A percentile compares a stretch with the other conserved stretches of the same genome.
phyloP scores from a whole-genome alignment of 2,113 vertebrate genomes.

The Crotophaga sulcirostris region DNA sequence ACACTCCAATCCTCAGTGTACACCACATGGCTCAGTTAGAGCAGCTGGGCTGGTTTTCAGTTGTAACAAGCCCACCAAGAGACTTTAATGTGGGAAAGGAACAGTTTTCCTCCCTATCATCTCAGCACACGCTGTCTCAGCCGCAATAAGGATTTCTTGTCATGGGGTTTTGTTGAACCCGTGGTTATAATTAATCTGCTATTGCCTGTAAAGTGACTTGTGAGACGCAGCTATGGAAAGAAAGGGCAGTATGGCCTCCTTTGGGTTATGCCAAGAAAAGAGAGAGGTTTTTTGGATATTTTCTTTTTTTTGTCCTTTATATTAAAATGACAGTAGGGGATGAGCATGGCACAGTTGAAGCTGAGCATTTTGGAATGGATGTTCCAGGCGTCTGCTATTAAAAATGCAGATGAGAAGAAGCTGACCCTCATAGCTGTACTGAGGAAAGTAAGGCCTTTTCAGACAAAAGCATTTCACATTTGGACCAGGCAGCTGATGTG shows the following conservation, averaged over 20 bases:
- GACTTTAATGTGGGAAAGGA: neutral
- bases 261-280: slow-evolving; percentile 42
- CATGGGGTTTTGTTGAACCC: slow-evolving; percentile 60
- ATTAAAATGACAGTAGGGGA: neutral
- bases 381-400: neutral
- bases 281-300: slow-evolving; percentile 20
- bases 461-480: neutral
- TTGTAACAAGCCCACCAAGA: neutral
- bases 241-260: slow-evolving; percentile 28
- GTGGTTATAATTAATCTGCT: slow-evolving; percentile 67
- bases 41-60: neutral
- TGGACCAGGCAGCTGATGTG: neutral
- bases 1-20: accelerated
- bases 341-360: neutral
- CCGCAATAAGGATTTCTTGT: slow-evolving; percentile 46
- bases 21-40: neutral
- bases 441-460: neutral
- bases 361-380: neutral
- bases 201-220: slow-evolving; percentile 52
- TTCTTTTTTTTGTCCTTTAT: neutral
- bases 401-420: neutral
- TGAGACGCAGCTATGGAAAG: slow-evolving; percentile 31
- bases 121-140: neutral
- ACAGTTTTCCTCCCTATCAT: slow-evolving; percentile 53
- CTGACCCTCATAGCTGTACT: neutral